Base-by-base conservation (phyloP, 2,888 invertebrate species). In the Scaeva pyrastri region DNA sequence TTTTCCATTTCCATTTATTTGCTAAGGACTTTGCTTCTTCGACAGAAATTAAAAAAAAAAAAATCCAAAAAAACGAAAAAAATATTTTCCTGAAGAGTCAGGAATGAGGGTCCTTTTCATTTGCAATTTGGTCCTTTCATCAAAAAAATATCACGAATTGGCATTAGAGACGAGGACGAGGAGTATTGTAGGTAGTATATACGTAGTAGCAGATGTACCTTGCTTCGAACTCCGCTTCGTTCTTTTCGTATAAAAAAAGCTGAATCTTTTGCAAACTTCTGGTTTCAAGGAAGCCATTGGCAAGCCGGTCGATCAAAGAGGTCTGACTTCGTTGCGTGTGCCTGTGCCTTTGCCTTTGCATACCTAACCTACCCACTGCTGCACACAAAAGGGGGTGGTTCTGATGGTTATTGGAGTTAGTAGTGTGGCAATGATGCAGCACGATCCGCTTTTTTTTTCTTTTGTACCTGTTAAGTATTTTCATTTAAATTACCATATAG, bases 391-490 rank as follows among this genome's bases (percentile, higher is more conserved):
- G 39, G 48, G 70, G 81, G 62, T 84, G 74, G 64, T 48, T 16
- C 19, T 6, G 8, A 31, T 31, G 6, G n/a, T n/a, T n/a, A n/a
- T 52, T 16, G 10, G 23, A 48, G 45, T 31, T 36, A 36, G 43
- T 48, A 64, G 26, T 43, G 31, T 68, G 52, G 71, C 62, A 43
- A 64, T 74, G 77, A 78, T 84, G 76, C 80, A 80, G 80, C 71
- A 75, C 74, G 72, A 75, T 75, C 48, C 73, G 72, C 68, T 85
- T 84, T 31, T 80, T 83, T 83, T 84, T 31, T 80, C 78, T 83
- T 84, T 85, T 85, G 70, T 86, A 86, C 77, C 81, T 81, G 85
- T 77, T 73, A 86, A 86, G 77, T 73, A 86, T 86, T 86, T 66
- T 77, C 77, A 81, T 73, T 76, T 77, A 77, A 81, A 86, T 85